Percentiles rank a stretch among this genome's conserved stretches.
These are phyloP conservation scores for Procavia capensis DNA, from an alignment of 2,113 vertebrate genomes.

Conservation along the genomic window DNA sequence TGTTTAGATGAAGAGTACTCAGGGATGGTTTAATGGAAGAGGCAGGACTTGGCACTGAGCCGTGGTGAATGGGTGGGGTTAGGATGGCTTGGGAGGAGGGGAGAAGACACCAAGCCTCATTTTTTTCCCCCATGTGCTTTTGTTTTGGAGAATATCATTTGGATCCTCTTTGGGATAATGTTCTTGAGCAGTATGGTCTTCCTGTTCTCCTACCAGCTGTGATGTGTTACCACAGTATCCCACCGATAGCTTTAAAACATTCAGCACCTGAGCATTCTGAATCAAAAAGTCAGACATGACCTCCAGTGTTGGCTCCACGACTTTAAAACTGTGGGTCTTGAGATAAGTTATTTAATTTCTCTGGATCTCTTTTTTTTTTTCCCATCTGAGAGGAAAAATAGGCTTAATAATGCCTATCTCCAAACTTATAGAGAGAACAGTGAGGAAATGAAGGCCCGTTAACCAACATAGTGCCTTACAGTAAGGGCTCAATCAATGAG, in stretches of 20 bases:
- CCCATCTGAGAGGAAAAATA: neutral
- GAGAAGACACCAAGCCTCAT: neutral
- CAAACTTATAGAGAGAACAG: neutral
- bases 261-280: neutral
- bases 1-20: no score
- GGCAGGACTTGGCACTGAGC: neutral
- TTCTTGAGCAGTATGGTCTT: neutral
- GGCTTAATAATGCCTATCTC: neutral
- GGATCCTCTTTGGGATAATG: neutral
- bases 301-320: neutral
- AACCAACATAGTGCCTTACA: neutral
- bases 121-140: neutral
- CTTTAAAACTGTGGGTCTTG: neutral
- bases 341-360: constrained; percentile 56
- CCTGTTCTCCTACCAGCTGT: neutral
- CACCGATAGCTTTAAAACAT: neutral
- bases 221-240: neutral
- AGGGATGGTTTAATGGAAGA: neutral
- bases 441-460: neutral
- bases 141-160: neutral
- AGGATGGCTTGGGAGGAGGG: neutral
- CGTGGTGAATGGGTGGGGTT: neutral
- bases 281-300: neutral
- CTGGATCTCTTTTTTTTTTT: constrained; percentile 43
- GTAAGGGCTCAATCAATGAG: neutral